These are phyloP conservation scores for Cynocephalus volans DNA, from an alignment of 2,113 vertebrate genomes.

Conservation along the genomic window DNA sequence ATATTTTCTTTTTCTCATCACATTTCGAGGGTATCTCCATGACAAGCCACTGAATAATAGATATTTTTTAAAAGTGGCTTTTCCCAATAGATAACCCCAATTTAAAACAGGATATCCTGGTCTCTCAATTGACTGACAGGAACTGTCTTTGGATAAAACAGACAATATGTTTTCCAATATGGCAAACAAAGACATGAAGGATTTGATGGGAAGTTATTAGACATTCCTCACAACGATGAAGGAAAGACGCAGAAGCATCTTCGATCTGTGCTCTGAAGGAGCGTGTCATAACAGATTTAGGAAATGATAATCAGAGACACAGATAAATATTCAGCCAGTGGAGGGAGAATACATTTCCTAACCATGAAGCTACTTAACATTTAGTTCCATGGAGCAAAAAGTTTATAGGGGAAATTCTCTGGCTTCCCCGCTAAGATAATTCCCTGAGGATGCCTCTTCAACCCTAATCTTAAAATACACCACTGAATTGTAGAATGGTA, in stretches of 20 bases:
- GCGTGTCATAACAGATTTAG: slow-evolving; percentile 45
- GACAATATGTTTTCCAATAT: slow-evolving; percentile 50
- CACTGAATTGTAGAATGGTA: slow-evolving; percentile 64
- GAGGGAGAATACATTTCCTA: slow-evolving; percentile 68
- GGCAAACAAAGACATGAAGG: slow-evolving; percentile 44
- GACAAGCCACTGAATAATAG: slow-evolving; percentile 77
- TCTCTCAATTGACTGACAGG: slow-evolving; percentile 60
- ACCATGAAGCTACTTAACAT: slow-evolving; percentile 66
- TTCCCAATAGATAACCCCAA: slow-evolving; percentile 69
- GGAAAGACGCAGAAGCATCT: background rate
- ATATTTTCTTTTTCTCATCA: slow-evolving; percentile 58
- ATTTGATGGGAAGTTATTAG: background rate
- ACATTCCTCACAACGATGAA: background rate
- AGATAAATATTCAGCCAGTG: slow-evolving; percentile 65
- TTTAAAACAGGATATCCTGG: slow-evolving; percentile 75
- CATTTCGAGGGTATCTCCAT: slow-evolving; percentile 56
- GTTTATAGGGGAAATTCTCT: slow-evolving; percentile 71
- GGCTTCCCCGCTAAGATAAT: slow-evolving; percentile 66
- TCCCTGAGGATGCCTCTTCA: slow-evolving; percentile 68
- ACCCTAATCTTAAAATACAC: slow-evolving; percentile 75
- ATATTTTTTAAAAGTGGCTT: slow-evolving; percentile 70
- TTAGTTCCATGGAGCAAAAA: slow-evolving; percentile 49
- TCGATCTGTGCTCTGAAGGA: background rate
- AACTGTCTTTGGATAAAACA: slow-evolving; percentile 74
- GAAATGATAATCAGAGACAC: slow-evolving; percentile 51